A percentile compares a stretch with the other conserved stretches of the same genome.
These are phyloP conservation scores for Xanthorhoe spadicearia DNA, from an alignment of 2,888 invertebrate genomes.

Conservation along the genomic window DNA sequence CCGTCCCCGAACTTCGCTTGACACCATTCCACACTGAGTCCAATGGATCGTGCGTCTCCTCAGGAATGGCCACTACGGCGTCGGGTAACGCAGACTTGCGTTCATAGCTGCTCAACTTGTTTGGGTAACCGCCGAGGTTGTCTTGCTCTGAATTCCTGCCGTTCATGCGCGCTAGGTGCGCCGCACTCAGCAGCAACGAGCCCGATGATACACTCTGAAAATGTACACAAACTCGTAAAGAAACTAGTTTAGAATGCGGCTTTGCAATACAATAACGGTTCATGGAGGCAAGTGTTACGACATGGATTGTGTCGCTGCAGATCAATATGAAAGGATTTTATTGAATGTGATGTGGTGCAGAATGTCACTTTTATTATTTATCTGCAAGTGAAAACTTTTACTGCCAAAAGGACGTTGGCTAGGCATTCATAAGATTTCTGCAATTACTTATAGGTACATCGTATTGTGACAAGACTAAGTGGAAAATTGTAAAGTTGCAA, in stretches of 20 bases:
- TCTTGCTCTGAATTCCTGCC: conserved; percentile 68
- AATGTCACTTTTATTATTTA: conserved; percentile 40
- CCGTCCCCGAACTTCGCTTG: conserved; percentile 80
- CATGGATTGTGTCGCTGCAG: conserved; percentile 17
- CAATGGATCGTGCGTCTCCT: conserved; percentile 67
- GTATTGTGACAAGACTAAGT: conserved; percentile 4
- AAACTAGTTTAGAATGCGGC: conserved; percentile 40
- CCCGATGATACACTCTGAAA: conserved; percentile 93
- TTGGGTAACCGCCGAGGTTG: conserved; percentile 68
- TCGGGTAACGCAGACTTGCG: conserved; percentile 63
- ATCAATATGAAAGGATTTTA: conserved; percentile 21
- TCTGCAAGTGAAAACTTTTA: conserved; percentile 45
- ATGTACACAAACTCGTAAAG: conserved; percentile 36
- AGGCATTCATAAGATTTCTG: conserved; percentile 21
- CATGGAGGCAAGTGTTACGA: conserved; percentile 27
- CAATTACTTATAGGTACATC: conserved; percentile 10
- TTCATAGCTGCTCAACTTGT: conserved; percentile 68
- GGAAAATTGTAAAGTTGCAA: conserved; percentile 10
- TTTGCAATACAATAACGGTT: conserved; percentile 38
- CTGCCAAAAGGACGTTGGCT: conserved; percentile 47
- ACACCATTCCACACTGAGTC: conserved; percentile 79
- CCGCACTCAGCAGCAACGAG: conserved; percentile 91
- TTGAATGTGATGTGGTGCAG: conserved; percentile 23
- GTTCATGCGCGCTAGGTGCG: conserved; percentile 87
- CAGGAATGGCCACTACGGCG: conserved; percentile 75